Conservation (phyloP, 2,113 vertebrate genomes). For the Megaleporinus macrocephalus region DNA sequence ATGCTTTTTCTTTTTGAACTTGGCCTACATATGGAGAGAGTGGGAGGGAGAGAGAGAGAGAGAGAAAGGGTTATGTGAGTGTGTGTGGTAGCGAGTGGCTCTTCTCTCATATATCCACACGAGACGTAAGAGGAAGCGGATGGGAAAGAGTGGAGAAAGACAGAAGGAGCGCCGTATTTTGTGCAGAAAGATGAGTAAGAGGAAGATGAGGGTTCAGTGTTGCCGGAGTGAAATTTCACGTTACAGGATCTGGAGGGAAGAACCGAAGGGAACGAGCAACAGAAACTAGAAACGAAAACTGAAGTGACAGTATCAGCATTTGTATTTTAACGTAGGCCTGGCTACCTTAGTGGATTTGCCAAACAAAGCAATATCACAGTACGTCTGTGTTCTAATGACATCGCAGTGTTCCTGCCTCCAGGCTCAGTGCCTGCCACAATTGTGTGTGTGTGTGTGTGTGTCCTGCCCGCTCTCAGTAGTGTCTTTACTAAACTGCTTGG, state of each 20-base stretch:
- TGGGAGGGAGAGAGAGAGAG: constrained; percentile 9
- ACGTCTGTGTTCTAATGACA: constrained; percentile 30
- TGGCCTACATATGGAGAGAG: constrained; percentile 41
- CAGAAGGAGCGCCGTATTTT: constrained; percentile 13
- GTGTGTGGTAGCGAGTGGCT: constrained; percentile 25
- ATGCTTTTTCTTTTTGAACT: constrained; percentile 38
- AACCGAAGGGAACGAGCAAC: too few species aligned
- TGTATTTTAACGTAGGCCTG: neutral
- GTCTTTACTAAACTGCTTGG: constrained; percentile 48
- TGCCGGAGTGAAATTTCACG: neutral
- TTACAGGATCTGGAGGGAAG: neutral
- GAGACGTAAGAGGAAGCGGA: constrained; percentile 38
- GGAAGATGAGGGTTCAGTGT: constrained; percentile 4
- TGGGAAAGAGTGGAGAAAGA: constrained; percentile 27
- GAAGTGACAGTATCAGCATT: neutral
- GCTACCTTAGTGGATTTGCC: neutral
- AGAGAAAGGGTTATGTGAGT: neutral
- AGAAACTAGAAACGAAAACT: neutral
- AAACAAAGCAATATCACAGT: neutral
- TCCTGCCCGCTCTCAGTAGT: constrained; percentile 21
- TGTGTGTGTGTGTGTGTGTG: constrained; percentile 30
- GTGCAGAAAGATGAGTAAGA: constrained; percentile 21
- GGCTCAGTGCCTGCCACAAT: constrained; percentile 22
- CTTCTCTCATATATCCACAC: constrained; percentile 20
- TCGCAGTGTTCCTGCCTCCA: constrained; percentile 28